Percentiles rank a stretch among this genome's conserved stretches.
phyloP scores from a whole-genome alignment of 2,113 vertebrate species.

The Puma concolor region DNA sequence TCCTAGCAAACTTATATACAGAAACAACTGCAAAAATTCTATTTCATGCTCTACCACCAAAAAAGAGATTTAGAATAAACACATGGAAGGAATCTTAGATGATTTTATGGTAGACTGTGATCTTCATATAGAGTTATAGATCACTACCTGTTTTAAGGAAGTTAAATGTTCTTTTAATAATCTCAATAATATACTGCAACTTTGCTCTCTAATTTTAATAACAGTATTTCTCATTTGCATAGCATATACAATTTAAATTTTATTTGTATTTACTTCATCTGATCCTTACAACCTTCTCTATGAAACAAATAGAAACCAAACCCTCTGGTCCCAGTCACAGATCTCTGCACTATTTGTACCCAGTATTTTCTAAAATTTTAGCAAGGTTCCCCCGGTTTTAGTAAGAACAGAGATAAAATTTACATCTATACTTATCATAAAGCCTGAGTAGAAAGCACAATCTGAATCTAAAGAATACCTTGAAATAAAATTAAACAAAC shows the following conservation, averaged over 20 bases:
- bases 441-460: not conserved
- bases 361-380: not conserved
- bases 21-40: not conserved
- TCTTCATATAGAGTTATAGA: not conserved
- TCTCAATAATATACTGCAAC: not conserved
- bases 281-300: not conserved
- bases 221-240: not conserved
- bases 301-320: not conserved
- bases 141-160: not conserved
- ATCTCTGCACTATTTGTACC: not conserved
- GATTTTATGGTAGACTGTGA: not conserved
- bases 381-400: not conserved
- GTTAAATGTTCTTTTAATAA: not conserved
- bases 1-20: not conserved
- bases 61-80: not conserved
- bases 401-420: conserved; percentile 10
- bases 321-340: not conserved
- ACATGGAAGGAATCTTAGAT: not conserved
- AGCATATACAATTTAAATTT: not conserved
- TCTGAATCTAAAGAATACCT: conserved; percentile 10
- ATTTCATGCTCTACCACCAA: not conserved
- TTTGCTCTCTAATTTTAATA: not conserved
- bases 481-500: not conserved
- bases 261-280: not conserved
- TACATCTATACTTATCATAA: conserved; percentile 5